phyloP scores from a whole-genome alignment of 1,140 invertebrate genomes.

The Epicauta chinensis region DNA sequence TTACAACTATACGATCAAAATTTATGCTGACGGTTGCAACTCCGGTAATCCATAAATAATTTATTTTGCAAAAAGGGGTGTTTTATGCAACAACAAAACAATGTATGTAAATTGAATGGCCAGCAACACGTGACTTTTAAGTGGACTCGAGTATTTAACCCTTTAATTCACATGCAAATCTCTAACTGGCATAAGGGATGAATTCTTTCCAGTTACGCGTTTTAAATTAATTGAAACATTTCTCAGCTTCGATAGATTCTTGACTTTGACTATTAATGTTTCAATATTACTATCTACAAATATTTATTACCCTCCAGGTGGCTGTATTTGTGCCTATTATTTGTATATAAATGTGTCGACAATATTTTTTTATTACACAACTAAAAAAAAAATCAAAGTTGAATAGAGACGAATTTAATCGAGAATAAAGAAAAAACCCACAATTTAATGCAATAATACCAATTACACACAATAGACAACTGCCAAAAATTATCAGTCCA shows the following conservation, averaged over 20 bases:
- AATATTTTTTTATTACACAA: constrained; percentile 6
- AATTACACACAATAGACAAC: constrained; percentile 25
- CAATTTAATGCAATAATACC: constrained; percentile 26
- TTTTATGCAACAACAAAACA: constrained; percentile 1
- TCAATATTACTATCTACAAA: background rate
- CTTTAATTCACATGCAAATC: constrained; percentile 19
- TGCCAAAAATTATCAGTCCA: constrained; percentile 28
- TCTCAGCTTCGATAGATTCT: too few relatives aligned
- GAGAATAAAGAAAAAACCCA: constrained; percentile 15
- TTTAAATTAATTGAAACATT: too few relatives aligned
- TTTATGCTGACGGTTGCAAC: too few relatives aligned
- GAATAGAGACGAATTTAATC: constrained; percentile 10
- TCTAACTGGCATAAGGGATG: background rate
- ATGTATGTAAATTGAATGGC: constrained; percentile 15
- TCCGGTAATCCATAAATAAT: too few relatives aligned
- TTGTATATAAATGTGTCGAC: background rate
- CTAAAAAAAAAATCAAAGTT: background rate
- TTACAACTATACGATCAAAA: too few relatives aligned
- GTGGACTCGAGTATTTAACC: constrained; percentile 15
- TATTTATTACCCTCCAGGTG: background rate
- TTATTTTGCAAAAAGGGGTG: background rate
- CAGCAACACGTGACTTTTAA: constrained; percentile 18
- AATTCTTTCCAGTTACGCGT: too few relatives aligned
- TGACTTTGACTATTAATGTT: background rate
- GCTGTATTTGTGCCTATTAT: too few relatives aligned